A percentile compares a stretch with the other conserved stretches of the same genome.
Conservation (phyloP, 1,140 invertebrate species). For the Phymorhynchus buccinoides region DNA sequence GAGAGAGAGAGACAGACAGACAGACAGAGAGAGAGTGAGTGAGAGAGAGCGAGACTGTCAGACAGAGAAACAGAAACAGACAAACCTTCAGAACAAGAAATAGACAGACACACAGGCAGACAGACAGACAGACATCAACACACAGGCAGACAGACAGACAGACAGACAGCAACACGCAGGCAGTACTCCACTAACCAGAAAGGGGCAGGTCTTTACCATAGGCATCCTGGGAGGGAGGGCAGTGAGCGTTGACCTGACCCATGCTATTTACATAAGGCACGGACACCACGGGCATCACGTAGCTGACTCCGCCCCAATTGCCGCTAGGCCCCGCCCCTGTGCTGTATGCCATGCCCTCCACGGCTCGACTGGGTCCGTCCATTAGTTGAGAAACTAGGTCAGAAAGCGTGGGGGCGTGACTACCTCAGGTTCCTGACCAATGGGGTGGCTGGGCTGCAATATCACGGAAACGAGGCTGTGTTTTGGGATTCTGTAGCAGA, state of each 20-base stretch:
- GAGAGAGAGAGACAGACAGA: no score
- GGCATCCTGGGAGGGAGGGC: constrained; percentile 59
- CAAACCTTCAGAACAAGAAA: no score
- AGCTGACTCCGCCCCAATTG: constrained; percentile 5
- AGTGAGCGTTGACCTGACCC: constrained; percentile 60
- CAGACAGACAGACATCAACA: no score
- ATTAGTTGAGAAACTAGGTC: not conserved
- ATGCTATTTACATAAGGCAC: constrained; percentile 61
- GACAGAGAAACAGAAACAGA: no score
- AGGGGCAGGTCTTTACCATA: constrained; percentile 62
- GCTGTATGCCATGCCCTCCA: not conserved
- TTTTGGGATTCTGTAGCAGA: not conserved
- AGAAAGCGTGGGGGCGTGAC: not conserved
- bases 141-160: no score
- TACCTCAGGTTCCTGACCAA: not conserved
- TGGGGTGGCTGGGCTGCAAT: not conserved
- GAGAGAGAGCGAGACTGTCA: no score
- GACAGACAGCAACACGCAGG: no score
- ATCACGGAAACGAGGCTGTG: not conserved
- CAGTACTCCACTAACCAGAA: constrained; percentile 44
- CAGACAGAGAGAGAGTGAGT: no score
- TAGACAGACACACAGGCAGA: no score
- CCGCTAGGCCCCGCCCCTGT: not conserved
- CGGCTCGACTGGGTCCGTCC: not conserved
- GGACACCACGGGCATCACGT: constrained; percentile 42